phyloP scores from a whole-genome alignment of 2,888 invertebrate species.

The Andrena trimmerana region DNA sequence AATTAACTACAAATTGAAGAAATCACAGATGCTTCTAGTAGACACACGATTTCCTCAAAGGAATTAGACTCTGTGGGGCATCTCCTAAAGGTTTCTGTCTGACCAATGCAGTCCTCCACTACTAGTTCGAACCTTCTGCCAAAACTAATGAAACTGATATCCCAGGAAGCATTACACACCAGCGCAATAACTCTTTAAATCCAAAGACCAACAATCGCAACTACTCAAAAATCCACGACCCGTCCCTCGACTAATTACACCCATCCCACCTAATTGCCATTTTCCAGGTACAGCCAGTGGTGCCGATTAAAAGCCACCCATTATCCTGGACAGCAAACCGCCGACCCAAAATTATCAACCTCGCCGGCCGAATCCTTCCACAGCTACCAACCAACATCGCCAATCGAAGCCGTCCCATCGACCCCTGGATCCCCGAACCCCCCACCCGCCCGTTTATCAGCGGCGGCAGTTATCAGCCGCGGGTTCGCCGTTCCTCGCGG shows the following conservation, averaged over 20 bases:
- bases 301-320: background rate
- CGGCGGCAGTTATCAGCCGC: constrained; percentile 44
- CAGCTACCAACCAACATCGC: background rate
- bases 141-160: too few relatives aligned
- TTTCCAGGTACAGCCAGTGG: background rate
- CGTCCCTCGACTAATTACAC: too few relatives aligned
- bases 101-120: too few relatives aligned
- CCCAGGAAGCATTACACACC: too few relatives aligned
- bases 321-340: background rate
- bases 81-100: too few relatives aligned
- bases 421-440: background rate
- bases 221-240: background rate
- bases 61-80: too few relatives aligned
- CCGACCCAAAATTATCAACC: background rate
- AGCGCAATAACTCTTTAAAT: background rate
- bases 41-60: too few relatives aligned
- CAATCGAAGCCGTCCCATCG: background rate
- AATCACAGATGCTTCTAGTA: too few relatives aligned
- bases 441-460: constrained; percentile 39
- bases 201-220: background rate
- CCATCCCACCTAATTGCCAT: background rate
- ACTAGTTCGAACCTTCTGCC: too few relatives aligned
- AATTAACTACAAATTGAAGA: too few relatives aligned
- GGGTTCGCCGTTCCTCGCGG: constrained; percentile 60
- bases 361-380: background rate